Conservation (phyloP, 2,113 vertebrate species). For the Sterrhoptilus dennistouni region DNA sequence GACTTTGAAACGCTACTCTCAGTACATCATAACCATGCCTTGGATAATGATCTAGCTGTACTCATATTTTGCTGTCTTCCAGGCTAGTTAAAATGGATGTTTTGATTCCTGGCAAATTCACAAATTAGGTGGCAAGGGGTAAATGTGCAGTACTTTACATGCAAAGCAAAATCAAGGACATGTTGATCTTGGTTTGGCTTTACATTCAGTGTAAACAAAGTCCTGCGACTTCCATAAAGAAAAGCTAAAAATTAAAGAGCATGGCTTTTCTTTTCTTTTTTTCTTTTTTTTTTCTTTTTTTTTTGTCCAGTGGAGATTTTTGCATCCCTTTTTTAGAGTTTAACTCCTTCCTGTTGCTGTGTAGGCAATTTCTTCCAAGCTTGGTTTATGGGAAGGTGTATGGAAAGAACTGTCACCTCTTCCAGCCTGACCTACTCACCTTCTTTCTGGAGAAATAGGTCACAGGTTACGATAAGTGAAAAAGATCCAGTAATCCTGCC, state of each 20-base stretch:
- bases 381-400: not conserved
- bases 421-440: not conserved
- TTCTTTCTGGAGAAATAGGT: not conserved
- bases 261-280: not conserved
- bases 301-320: not conserved
- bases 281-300: not conserved
- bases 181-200: conserved; percentile 34
- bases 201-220: conserved; percentile 14
- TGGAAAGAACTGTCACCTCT: not conserved
- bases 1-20: not conserved
- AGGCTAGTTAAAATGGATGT: conserved; percentile 1
- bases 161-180: conserved; percentile 45
- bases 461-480: not conserved
- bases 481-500: not conserved
- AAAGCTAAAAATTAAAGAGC: conserved; percentile 18
- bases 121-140: conserved; percentile 41
- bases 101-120: conserved; percentile 38
- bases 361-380: not conserved
- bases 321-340: not conserved
- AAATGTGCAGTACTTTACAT: conserved; percentile 8
- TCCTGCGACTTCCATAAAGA: not conserved
- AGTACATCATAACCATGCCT: not conserved
- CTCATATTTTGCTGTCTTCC: not conserved
- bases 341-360: not conserved
- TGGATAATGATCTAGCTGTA: not conserved